Percentiles rank a stretch among this genome's conserved stretches.
Conservation (phyloP, 2,797 vertebrate genomes). For the Lagothrix lagotricha region DNA sequence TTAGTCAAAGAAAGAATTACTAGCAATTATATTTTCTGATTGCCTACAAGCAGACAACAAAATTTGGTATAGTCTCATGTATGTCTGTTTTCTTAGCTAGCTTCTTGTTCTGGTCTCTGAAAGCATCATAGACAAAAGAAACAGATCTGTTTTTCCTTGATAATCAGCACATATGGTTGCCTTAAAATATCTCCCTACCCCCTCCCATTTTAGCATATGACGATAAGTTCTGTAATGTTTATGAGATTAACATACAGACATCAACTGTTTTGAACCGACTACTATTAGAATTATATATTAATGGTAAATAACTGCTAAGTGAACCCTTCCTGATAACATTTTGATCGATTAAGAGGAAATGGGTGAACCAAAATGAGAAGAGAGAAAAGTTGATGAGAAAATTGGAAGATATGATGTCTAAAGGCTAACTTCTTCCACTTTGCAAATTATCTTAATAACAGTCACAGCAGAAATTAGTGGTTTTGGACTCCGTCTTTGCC, state of each 20-base stretch:
- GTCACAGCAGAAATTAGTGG: neutral
- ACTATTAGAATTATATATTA: neutral
- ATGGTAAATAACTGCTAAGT: neutral
- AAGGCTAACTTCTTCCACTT: neutral
- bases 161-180: neutral
- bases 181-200: neutral
- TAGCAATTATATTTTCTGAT: constrained; percentile 41
- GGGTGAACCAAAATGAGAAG: neutral
- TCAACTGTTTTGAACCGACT: neutral
- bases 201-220: neutral
- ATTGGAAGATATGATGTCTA: neutral
- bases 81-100: constrained; percentile 12
- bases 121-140: neutral
- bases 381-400: neutral
- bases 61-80: neutral
- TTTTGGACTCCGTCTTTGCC: neutral
- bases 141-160: neutral
- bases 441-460: neutral
- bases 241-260: neutral
- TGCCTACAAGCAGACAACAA: constrained; percentile 22
- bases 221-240: neutral
- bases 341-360: neutral
- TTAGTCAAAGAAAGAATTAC: constrained; percentile 46
- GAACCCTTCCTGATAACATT: neutral
- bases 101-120: neutral